A percentile compares a stretch with the other conserved stretches of the same genome.
phyloP scores from a whole-genome alignment of 1,140 invertebrate genomes.

The Copidosoma floridanum region DNA sequence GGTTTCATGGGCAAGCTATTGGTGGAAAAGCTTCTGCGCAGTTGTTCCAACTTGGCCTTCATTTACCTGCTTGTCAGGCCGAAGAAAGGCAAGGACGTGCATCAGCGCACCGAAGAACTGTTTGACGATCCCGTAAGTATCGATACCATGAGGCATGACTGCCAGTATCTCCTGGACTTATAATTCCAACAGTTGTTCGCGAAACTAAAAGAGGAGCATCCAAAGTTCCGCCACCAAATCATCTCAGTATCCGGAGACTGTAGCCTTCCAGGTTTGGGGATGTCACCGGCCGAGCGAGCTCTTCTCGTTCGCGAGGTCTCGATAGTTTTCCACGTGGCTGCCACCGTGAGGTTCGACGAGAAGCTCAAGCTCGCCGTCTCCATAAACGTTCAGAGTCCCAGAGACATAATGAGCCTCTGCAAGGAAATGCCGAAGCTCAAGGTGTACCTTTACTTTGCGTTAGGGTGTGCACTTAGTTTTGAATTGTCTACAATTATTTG shows the following conservation, averaged over 20 bases:
- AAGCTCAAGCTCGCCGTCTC: slow-evolving; percentile 64
- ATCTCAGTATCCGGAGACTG: slow-evolving; percentile 63
- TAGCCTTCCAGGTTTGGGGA: slow-evolving; percentile 53
- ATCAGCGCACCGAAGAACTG: slow-evolving; percentile 66
- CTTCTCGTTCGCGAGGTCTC: slow-evolving; percentile 63
- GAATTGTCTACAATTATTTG: background rate
- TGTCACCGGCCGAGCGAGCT: slow-evolving; percentile 51
- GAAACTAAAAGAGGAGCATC: slow-evolving; percentile 57
- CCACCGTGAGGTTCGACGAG: slow-evolving; percentile 72
- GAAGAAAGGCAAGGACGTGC: slow-evolving; percentile 75
- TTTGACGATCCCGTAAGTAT: slow-evolving; percentile 68
- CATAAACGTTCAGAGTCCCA: slow-evolving; percentile 69
- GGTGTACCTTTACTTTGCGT: slow-evolving; percentile 46
- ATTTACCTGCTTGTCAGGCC: slow-evolving; percentile 78
- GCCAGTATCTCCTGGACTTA: too few relatives aligned
- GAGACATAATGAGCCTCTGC: slow-evolving; percentile 63
- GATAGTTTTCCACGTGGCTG: slow-evolving; percentile 69
- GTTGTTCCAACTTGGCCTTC: slow-evolving; percentile 70
- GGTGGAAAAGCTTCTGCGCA: slow-evolving; percentile 78
- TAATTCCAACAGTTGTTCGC: slow-evolving; percentile 61
- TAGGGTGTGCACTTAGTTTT: background rate
- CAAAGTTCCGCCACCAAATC: slow-evolving; percentile 65
- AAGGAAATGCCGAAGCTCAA: slow-evolving; percentile 67
- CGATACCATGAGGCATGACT: too few relatives aligned
- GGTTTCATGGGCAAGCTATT: slow-evolving; percentile 82